phyloP scores from a whole-genome alignment of 2,113 vertebrate genomes.

The Rissa tridactyla region DNA sequence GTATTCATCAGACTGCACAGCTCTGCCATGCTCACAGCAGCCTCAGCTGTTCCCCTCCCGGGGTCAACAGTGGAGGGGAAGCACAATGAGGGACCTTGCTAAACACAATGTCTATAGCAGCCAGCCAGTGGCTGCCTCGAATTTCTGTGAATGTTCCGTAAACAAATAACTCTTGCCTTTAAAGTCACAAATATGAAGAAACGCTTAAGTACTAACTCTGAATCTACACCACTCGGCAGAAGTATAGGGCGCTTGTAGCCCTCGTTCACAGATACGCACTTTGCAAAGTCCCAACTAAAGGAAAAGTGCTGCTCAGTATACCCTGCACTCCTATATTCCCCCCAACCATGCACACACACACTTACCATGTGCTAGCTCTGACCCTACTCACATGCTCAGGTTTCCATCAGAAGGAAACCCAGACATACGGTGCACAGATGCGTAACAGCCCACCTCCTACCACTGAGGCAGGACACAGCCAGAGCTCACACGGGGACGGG shows the following conservation, averaged over 20 bases:
- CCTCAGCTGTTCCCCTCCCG: neutral
- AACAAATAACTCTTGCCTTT: neutral
- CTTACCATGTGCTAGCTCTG: neutral
- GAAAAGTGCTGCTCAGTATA: neutral
- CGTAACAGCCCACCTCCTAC: neutral
- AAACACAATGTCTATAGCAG: neutral
- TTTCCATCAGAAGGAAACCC: neutral
- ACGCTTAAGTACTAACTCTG: neutral
- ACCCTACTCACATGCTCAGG: neutral
- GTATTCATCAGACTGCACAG: neutral
- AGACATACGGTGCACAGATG: neutral
- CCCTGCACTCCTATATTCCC: accelerated
- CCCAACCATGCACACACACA: neutral
- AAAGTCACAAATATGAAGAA: neutral
- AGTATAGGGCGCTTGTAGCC: neutral
- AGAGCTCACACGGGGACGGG: neutral
- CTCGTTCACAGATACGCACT: neutral
- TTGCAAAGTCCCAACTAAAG: neutral
- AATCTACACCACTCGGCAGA: neutral
- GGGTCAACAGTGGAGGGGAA: neutral
- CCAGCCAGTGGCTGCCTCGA: neutral
- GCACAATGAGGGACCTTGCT: neutral
- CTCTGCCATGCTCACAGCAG: neutral
- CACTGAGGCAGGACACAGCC: neutral
- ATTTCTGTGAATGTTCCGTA: neutral